Evolutionary conservation across 2,797 vertebrate species (phyloP), one percentile per base, ranked within the genome.

Genomic region (Pangasius djambal): DNA sequence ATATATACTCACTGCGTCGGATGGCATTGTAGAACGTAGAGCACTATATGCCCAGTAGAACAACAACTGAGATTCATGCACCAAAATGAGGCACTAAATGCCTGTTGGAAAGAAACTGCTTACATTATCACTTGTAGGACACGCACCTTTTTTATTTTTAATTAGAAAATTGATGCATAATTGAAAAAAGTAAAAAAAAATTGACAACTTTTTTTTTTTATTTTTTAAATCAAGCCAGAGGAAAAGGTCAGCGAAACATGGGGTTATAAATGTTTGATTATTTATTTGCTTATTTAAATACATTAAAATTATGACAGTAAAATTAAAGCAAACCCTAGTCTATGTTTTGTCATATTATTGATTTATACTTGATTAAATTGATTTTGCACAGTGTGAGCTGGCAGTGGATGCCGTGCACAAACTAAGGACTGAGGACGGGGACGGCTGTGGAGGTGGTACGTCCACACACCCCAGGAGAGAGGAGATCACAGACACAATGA

Each of bases 401-500:
- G 98, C 98, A 22, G 97, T 98, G 79, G 98, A 98, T 4, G 97
- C 98, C 28, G 98, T 98, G 85, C 98, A 98, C 93, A 96, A 96
- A 93, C 91, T 86, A 92, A 94, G 89, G 83, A 96, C 91, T 25
- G 96, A 96, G 57, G 93, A 92, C 1, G 90, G 88, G 20, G 92
- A 92, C 61, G 89, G 90, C 3, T 91, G 90, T 82, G 94, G 95
- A n/a, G 87, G 93, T 40, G 93, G 94, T 0, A 70, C 92, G 31
- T 92, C 93, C 22, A 89, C 63, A 87, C 94, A 92, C 0, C 98
- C 98, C 81, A 96, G 96, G 63, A 96, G 96, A 77, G 98, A 98
- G 91, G 98, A 98, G 67, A 98, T 98, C 70, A 97, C 98, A 0
- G 98, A 98, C 93, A 98, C 97, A 28, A 98, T 98, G 97, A 96